Percentiles rank a stretch among this genome's conserved stretches.
phyloP scores from a whole-genome alignment of 2,113 vertebrate species.

The Mugil cephalus region DNA sequence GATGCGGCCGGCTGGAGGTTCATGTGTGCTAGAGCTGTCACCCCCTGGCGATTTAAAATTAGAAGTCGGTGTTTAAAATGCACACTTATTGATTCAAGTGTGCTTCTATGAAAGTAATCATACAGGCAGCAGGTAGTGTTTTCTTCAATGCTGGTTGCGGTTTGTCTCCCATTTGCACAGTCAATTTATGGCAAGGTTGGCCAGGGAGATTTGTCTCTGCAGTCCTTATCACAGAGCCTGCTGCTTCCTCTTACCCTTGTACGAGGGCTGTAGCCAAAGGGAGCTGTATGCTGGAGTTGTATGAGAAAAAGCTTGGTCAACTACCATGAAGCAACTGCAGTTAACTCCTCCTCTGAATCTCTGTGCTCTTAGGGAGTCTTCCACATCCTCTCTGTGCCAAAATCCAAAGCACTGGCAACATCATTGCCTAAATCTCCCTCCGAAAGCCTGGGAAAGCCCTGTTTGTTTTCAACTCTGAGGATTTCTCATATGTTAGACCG shows the following conservation, averaged over 20 bases:
- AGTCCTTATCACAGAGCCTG: background rate
- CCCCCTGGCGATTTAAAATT: too few relatives aligned
- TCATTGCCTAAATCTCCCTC: conserved; percentile 12
- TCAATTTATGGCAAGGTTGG: conserved; percentile 3
- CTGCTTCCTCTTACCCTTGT: background rate
- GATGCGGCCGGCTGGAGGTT: too few relatives aligned
- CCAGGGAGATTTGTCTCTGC: conserved; percentile 8
- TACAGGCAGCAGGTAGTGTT: background rate
- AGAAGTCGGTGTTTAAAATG: too few relatives aligned
- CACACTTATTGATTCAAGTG: too few relatives aligned
- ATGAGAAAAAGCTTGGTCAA: background rate
- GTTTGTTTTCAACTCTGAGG: conserved; percentile 38
- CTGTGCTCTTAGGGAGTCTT: conserved; percentile 8
- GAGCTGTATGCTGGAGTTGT: background rate
- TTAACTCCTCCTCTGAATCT: conserved; percentile 1
- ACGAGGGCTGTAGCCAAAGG: background rate
- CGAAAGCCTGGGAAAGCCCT: conserved; percentile 18
- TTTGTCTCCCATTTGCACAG: background rate
- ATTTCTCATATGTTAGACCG: conserved; percentile 35
- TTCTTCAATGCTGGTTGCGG: background rate
- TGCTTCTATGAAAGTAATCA: too few relatives aligned
- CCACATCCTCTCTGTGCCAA: background rate
- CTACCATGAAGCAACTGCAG: background rate
- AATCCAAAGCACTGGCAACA: conserved; percentile 5
- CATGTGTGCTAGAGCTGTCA: too few relatives aligned